phyloP scores from a whole-genome alignment of 2,797 vertebrate genomes.

The Amphiprion clarkii region DNA sequence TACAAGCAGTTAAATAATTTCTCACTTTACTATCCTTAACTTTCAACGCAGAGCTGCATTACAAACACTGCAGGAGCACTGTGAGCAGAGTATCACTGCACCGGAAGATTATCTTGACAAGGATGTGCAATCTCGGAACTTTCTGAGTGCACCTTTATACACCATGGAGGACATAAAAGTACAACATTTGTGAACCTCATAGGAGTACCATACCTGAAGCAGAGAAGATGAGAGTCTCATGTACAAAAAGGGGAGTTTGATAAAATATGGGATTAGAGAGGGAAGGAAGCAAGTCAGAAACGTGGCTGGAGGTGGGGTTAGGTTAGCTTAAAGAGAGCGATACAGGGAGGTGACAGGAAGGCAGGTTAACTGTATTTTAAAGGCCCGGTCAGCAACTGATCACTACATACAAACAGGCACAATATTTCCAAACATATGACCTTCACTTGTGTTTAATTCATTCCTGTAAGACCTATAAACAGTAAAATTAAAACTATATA shows the following conservation, averaged over 20 bases:
- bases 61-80: no score
- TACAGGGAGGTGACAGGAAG: conserved; percentile 2
- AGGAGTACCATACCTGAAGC: neutral
- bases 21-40: no score
- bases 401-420: no score
- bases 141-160: no score
- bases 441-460: neutral
- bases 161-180: neutral
- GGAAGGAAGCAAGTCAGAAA: conserved; percentile 6
- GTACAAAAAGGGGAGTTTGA: neutral
- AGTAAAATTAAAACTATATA: neutral
- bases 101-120: no score
- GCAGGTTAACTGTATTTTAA: conserved; percentile 8
- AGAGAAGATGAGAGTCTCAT: neutral
- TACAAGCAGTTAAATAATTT: no score
- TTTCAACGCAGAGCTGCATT: no score
- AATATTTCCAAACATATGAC: no score
- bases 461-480: neutral
- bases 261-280: conserved; percentile 1
- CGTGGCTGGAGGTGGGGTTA: neutral
- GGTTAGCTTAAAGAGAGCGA: neutral
- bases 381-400: neutral
- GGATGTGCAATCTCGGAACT: no score
- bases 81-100: no score
- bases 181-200: neutral